Conservation (phyloP, 23 tunicate species). For the Styela plicata region DNA sequence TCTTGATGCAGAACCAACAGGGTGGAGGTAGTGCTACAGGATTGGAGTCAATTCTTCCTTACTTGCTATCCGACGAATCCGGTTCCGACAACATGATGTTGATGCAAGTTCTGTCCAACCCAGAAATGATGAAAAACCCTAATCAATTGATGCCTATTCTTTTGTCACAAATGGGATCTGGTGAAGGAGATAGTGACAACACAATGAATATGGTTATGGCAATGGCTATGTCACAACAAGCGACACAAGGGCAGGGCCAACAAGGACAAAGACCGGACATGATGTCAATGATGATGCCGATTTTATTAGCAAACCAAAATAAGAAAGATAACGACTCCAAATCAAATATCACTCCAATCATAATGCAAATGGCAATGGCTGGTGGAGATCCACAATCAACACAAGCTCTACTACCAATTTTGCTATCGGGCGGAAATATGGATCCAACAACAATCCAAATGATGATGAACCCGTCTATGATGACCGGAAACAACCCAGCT, state of each 20-base stretch:
- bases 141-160: slow-evolving; percentile 10
- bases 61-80: not conserved
- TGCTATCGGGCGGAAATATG: not conserved
- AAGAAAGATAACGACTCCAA: not conserved
- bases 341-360: not conserved
- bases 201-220: not conserved
- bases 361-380: not conserved
- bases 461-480: not conserved
- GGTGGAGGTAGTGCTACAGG: not conserved
- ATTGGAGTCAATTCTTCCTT: not conserved
- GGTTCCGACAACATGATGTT: not conserved
- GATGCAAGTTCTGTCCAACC: slow-evolving; percentile 10
- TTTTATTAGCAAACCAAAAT: not conserved
- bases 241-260: not conserved
- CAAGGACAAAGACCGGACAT: not conserved
- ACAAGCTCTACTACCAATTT: not conserved
- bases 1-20: not conserved
- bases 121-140: slow-evolving; percentile 15
- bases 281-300: not conserved
- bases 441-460: not conserved
- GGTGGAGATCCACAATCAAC: not conserved
- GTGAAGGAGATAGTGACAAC: not conserved
- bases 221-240: not conserved
- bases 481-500: not conserved
- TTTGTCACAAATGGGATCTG: slow-evolving; percentile 3